Evolutionary conservation across 2,888 invertebrate species (phyloP).

Genomic region (Yponomeuta cagnagella): DNA sequence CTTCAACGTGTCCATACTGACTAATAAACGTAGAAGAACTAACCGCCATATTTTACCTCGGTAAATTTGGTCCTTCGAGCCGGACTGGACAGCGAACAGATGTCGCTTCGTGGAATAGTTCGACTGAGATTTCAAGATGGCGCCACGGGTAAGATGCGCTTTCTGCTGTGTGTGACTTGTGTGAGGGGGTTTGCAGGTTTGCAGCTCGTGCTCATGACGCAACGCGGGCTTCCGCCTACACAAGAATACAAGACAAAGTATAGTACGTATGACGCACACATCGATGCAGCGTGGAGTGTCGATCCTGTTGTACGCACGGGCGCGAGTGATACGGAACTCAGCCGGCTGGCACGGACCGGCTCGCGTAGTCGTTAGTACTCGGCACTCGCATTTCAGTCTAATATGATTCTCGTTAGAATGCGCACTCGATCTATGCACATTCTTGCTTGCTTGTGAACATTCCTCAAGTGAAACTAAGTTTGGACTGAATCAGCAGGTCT

Average conservation of each 20-base stretch:
- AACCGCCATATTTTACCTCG: not conserved
- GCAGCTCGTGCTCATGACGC: not conserved
- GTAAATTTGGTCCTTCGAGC: not conserved
- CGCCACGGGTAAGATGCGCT: not conserved
- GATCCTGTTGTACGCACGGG: conserved; percentile 5
- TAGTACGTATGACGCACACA: not conserved
- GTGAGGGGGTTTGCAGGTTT: not conserved
- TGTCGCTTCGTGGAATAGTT: not conserved
- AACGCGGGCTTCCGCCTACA: conserved; percentile 5
- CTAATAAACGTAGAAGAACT: not conserved
- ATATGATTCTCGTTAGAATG: conserved; percentile 18
- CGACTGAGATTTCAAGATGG: not conserved
- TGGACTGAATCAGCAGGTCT: not conserved
- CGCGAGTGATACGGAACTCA: not conserved
- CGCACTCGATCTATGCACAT: conserved; percentile 9
- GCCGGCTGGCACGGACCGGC: not conserved
- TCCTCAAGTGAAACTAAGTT: conserved; percentile 16
- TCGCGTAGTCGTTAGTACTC: not conserved
- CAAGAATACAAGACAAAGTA: not conserved
- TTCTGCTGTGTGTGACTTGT: not conserved
- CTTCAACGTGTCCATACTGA: not conserved
- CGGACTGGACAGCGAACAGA: not conserved
- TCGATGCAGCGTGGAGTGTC: not conserved
- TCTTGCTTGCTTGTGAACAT: conserved; percentile 14
- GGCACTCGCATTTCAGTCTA: conserved; percentile 14